Evolutionary conservation across 53 echinoderm and acorn worm species (phyloP).

Genomic region (Hippasteria phrygiana): DNA sequence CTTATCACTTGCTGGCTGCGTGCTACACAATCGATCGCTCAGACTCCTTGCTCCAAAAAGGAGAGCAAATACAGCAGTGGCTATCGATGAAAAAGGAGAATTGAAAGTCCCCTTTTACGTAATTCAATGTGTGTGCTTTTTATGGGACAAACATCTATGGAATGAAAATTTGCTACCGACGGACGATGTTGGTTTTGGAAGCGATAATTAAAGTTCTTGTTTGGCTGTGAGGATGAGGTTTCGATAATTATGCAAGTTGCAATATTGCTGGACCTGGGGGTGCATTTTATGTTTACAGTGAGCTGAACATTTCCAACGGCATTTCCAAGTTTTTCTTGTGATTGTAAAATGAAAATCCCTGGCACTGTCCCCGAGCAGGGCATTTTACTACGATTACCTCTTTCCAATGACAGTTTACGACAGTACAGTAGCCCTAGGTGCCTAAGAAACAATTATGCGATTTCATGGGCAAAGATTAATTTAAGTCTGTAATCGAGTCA

Average conservation of each 20-base stretch:
- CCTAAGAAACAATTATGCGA: too few species aligned
- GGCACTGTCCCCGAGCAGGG: too few species aligned
- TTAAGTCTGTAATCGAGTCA: too few species aligned
- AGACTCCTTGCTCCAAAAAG: not conserved
- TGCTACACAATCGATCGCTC: not conserved
- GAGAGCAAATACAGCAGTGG: not conserved
- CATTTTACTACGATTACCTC: too few species aligned
- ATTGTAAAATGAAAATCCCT: too few species aligned
- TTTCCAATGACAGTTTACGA: too few species aligned
- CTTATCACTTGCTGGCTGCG: not conserved
- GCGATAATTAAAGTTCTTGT: not conserved
- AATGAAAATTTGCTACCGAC: not conserved
- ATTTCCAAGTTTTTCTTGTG: too few species aligned
- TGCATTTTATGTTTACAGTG: too few species aligned
- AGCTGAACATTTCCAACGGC: too few species aligned
- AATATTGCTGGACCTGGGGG: too few species aligned
- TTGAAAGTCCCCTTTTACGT: not conserved
- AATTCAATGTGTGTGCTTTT: not conserved
- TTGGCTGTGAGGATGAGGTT: not conserved
- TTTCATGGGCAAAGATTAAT: too few species aligned
- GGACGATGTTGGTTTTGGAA: not conserved
- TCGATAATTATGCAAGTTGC: not conserved
- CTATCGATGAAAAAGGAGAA: not conserved
- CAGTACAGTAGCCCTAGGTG: too few species aligned
- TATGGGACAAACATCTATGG: not conserved